These are phyloP conservation scores for Rotaria macrura DNA, from an alignment of 2,888 invertebrate genomes.

Conservation along the genomic window DNA sequence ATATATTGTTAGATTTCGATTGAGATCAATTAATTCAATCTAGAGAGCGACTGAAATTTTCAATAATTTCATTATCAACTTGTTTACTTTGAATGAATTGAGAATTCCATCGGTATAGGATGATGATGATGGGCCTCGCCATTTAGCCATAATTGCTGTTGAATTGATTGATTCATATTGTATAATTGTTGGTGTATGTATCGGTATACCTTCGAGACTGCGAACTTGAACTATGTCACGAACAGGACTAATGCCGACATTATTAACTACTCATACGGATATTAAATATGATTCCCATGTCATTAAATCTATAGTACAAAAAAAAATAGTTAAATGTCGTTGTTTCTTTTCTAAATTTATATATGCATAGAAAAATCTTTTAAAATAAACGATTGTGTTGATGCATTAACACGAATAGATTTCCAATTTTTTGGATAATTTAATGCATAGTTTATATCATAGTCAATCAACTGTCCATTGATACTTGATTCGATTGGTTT, in stretches of 20 bases:
- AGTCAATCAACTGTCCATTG: slow-evolving; percentile 86
- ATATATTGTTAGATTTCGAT: not conserved
- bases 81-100: slow-evolving; percentile 72
- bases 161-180: slow-evolving; percentile 70
- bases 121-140: slow-evolving; percentile 93
- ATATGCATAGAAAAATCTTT: not conserved
- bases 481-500: slow-evolving; percentile 83
- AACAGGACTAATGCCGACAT: slow-evolving; percentile 83
- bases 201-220: slow-evolving; percentile 88
- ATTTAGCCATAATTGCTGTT: slow-evolving; percentile 69
- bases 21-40: slow-evolving; percentile 2
- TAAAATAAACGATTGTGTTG: slow-evolving; percentile 61
- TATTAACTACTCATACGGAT: slow-evolving; percentile 86
- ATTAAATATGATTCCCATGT: slow-evolving; percentile 95
- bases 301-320: slow-evolving; percentile 77
- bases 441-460: slow-evolving; percentile 76
- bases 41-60: slow-evolving; percentile 34
- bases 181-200: slow-evolving; percentile 75
- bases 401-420: slow-evolving; percentile 34
- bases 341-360: no score
- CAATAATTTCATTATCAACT: slow-evolving; percentile 58
- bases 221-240: slow-evolving; percentile 80
- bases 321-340: slow-evolving; percentile 44
- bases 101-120: slow-evolving; percentile 96
- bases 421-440: slow-evolving; percentile 32